Evolutionary conservation across 2,888 invertebrate genomes (phyloP), one percentile per base, ranked within the genome.

Genomic region (Drosophila antonietae): DNA sequence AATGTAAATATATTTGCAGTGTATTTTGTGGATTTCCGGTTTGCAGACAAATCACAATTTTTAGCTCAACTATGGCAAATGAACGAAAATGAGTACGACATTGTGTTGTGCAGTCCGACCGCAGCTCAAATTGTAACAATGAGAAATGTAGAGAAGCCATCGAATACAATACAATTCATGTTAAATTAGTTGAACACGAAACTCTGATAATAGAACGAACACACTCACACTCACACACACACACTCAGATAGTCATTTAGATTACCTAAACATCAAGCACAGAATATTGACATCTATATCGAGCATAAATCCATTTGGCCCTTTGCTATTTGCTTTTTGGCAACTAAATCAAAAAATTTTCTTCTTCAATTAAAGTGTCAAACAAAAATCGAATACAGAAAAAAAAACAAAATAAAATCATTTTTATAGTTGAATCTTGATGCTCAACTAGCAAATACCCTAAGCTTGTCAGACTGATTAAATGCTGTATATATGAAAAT

Each of bases 11-110:
- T 82, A 81, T 82, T 84, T 87, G 75, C 77, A 70, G 77, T 84
- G 79, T 84, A 83, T 80, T 87, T 83, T 86, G 80, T 78, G 83
- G 80, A 83, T 83, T 86, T 88, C 83, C 88, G 83, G 73, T 80
- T 86, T 86, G 86, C 83, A 81, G 81, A 83, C 86, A 85, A 86
- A 85, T 86, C 86, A 86, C 80, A 88, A 88, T 85, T 88, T 81
- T 80, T 70, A 68, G 70, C 23, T 23, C 46, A 46, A 23, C 46
- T 23, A 46, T 46, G 15, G 1, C 76, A 85, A 76, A 78, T 85
- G 73, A 70, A 84, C 78, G 68, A 66, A 80, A 82, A 77, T 81
- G 65, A 72, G 69, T 60, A 63, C 62, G 75, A 67, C 69, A 78
- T 39, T 51, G 61, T 51, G 63, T 65, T 62, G 56, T 72, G 69